Evolutionary conservation across 2,888 invertebrate species (phyloP).

Genomic region (Cataglyphis rosenhaueri): DNA sequence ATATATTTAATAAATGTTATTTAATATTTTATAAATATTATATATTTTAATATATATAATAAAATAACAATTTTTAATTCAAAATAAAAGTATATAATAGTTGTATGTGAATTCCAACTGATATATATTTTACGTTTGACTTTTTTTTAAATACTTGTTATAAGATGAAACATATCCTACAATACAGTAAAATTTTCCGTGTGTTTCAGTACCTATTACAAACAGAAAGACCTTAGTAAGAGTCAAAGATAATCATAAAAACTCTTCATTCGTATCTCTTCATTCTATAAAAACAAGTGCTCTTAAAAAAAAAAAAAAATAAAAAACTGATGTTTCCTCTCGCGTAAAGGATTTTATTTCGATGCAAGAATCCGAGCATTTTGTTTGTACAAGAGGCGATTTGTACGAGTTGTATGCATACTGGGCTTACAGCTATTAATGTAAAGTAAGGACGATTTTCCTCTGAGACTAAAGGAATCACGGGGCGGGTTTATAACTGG

Average conservation of each 20-base stretch:
- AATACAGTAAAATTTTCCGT: neutral
- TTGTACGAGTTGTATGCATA: neutral
- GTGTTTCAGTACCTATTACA: neutral
- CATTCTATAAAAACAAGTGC: neutral
- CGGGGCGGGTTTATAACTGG: constrained; percentile 33
- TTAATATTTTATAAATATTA: neutral
- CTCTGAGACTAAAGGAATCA: constrained; percentile 24
- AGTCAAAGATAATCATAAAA: constrained; percentile 24
- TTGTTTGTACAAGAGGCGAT: neutral
- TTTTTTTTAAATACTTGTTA: constrained; percentile 5
- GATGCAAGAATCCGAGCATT: constrained; percentile 14
- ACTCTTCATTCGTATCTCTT: neutral
- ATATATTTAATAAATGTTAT: neutral
- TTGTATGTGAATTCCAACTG: neutral
- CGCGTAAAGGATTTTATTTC: constrained; percentile 4
- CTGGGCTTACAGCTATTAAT: constrained; percentile 14
- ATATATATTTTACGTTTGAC: neutral
- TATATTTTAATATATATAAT: neutral
- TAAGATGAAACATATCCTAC: neutral
- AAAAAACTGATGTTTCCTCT: neutral
- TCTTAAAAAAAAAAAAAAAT: neutral
- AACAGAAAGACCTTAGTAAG: neutral
- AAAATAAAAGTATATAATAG: neutral
- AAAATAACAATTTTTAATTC: neutral
- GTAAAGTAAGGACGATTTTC: constrained; percentile 28